A percentile compares a stretch with the other conserved stretches of the same genome.
These are phyloP conservation scores for Pogonocichla stellata DNA, from an alignment of 2,113 vertebrate genomes.

Conservation along the genomic window DNA sequence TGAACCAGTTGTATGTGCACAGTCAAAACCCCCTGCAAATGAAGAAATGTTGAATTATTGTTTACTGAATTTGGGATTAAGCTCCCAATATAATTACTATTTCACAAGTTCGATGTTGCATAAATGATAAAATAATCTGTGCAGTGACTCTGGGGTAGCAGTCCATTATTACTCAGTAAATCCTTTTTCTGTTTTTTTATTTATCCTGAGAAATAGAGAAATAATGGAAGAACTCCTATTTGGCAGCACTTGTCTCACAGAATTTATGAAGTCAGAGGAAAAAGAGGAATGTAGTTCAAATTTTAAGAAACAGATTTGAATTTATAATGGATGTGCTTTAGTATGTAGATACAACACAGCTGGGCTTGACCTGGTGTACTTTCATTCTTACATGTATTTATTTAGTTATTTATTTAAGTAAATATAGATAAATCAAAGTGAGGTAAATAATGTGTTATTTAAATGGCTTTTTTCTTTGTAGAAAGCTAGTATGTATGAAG, in stretches of 20 bases:
- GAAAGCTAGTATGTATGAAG: constrained; percentile 74
- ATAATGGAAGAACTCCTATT: background rate
- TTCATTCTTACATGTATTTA: background rate
- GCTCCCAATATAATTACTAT: background rate
- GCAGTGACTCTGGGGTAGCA: background rate
- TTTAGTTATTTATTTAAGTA: background rate
- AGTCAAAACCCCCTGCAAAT: background rate
- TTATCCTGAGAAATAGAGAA: background rate
- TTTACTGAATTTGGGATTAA: background rate
- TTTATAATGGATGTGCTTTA: background rate
- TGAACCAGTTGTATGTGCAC: background rate
- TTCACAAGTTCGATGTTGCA: background rate
- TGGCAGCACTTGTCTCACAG: background rate
- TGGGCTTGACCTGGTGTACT: background rate
- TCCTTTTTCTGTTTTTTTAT: background rate
- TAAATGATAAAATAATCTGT: background rate
- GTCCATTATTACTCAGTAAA: background rate
- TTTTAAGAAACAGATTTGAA: background rate
- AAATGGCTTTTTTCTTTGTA: constrained; percentile 44
- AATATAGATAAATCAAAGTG: background rate
- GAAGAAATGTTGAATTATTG: background rate
- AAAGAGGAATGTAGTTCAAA: background rate
- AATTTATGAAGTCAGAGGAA: background rate
- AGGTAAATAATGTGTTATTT: background rate
- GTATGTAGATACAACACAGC: background rate